Evolutionary conservation across 1,140 invertebrate species (phyloP).

Genomic region (Cydia pomonella): DNA sequence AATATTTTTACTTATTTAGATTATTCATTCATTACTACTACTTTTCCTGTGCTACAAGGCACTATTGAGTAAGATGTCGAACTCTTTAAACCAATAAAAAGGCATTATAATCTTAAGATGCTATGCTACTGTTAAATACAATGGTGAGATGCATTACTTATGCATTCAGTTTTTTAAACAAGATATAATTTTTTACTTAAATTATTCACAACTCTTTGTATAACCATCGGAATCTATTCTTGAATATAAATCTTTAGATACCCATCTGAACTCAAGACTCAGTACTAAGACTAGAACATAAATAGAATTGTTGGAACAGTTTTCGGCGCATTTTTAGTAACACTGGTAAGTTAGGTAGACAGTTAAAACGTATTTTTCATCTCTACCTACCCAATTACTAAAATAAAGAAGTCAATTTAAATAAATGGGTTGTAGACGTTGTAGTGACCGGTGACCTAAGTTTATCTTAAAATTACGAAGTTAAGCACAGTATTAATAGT

Average conservation of each 20-base stretch:
- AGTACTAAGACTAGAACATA: background rate
- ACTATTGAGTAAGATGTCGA: background rate
- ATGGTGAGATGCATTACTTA: constrained; percentile 8
- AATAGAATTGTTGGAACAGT: background rate
- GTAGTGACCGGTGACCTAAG: constrained; percentile 42
- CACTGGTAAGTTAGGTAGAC: background rate
- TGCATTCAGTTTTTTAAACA: background rate
- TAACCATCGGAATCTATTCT: background rate
- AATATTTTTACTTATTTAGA: too few species aligned
- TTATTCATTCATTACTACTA: too few species aligned
- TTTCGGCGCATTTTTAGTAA: background rate
- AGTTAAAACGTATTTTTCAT: constrained; percentile 16
- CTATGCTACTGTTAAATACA: background rate
- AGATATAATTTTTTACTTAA: background rate
- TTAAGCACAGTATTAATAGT: constrained; percentile 12
- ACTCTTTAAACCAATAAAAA: background rate
- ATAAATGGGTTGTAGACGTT: constrained; percentile 40
- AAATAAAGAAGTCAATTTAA: constrained; percentile 35
- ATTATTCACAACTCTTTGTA: background rate
- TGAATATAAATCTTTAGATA: background rate
- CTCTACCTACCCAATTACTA: constrained; percentile 31
- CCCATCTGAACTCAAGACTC: background rate
- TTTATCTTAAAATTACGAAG: constrained; percentile 37
- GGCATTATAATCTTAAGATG: background rate
- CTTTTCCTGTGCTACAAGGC: too few species aligned